Evolutionary conservation across 2,113 vertebrate genomes (phyloP), one percentile per base, ranked within the genome.

Genomic region (Amblyornis subalaris): DNA sequence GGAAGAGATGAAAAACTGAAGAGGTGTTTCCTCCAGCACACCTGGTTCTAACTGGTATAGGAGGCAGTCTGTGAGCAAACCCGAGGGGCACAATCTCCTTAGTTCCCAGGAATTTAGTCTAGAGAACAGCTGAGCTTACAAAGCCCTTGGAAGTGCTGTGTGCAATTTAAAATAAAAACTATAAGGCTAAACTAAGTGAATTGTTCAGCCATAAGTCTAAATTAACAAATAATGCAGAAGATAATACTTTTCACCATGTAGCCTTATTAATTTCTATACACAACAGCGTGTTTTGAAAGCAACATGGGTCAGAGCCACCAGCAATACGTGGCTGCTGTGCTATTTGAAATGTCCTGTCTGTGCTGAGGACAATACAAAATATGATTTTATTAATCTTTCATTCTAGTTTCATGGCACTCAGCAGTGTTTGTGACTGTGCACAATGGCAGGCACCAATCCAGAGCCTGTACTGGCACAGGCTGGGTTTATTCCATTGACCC

Each of bases 361-460:
- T 82, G 51, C 64, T 71, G 89, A 94, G 88, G 89, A 96, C 93
- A 95, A 95, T 94, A 86, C 77, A 50, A 85, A 95, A 82, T 67
- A 78, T 36, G 64, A 90, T 92, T 95, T 89, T 93, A 80, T 90
- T 95, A 80, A 89, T 77, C 71, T 71, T 94, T 93, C 90, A 33
- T 93, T 95, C 69, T 64, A 79, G 94, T 78, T 86, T 88, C 85
- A 35, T 81, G 88, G 78, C 90, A 77, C 91, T 91, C 81, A 22
- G 67, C 60, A 38, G 55, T 54, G 64, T 91, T 89, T 92, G 85
- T 70, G 71, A 51, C 60, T 65, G 35, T 0, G 6, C 74, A 95
- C 85, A 96, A 95, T 94, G 85, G 76, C 60, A 90, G 95, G 95
- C 93, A 97, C 36, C n/a, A 28, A 26, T 83, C 95, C 96, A 96